Base-by-base conservation (phyloP, 2,888 invertebrate species). In the Drosophila paranaensis region DNA sequence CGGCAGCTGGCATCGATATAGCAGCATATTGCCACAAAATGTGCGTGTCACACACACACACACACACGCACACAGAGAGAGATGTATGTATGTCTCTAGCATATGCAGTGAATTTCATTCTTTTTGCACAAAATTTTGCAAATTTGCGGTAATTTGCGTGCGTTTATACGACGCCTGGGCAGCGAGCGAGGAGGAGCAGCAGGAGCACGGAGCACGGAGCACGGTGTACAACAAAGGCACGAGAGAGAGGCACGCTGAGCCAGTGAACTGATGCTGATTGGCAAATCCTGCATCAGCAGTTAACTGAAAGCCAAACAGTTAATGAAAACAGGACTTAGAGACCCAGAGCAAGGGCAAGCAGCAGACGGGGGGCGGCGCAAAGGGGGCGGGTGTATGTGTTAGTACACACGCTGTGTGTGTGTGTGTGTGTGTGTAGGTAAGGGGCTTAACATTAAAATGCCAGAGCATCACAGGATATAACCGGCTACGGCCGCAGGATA, bases 271-370 rank as follows among this genome's bases (percentile, higher is more conserved):
- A 85, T 74, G 79, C 86, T 88, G 88, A 83, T 82, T 82, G 82
- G 70, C 74, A 85, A 83, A 88, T 82, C 82, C 88, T 77, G 79
- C 88, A 79, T 85, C 84, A 74, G 78, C 78, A 81, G 84, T 87
- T 82, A 77, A 83, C 77, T 81, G 83, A 86, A 82, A 81, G 71
- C 81, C 80, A 80, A 77, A 74, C 71, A 77, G 71, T 61, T 85
- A 70, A 77, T 74, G 80, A 82, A 77, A 80, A 60, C 68, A 63
- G 61, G 60, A 60, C 53, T 54, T 67, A 65, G 55, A 62, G 2
- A 51, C 63, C 55, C 64, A 54, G 55, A 25, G 51, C 57, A 37
- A 30, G 37, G 20, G 20, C 39, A 20, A 35, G 39, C 54, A 25
- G 53, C 35, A 13, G 20, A 20, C 13, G 16, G 30, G 11, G n/a